These are phyloP conservation scores for Loris lydekkerianus DNA, from an alignment of 2,797 vertebrate species.

Conservation along the genomic window DNA sequence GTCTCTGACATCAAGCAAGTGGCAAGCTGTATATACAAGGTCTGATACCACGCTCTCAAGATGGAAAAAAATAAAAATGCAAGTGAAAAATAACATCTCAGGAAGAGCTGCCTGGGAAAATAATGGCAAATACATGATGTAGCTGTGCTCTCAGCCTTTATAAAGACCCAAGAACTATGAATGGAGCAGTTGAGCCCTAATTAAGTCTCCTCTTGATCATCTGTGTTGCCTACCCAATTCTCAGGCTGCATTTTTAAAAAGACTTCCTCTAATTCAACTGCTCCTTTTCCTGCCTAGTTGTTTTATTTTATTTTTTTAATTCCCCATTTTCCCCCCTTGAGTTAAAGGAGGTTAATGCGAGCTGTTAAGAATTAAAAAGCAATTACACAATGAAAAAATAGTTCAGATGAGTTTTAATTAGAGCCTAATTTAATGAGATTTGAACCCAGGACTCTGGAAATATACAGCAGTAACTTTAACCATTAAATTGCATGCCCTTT, in stretches of 20 bases:
- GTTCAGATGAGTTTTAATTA: slow-evolving; percentile 85
- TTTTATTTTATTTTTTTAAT: background rate
- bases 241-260: slow-evolving; percentile 3
- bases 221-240: slow-evolving; percentile 36
- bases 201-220: slow-evolving; percentile 77
- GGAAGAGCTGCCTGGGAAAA: slow-evolving; percentile 61
- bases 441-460: slow-evolving; percentile 87
- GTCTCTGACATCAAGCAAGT: slow-evolving; percentile 77
- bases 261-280: slow-evolving; percentile 42
- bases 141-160: slow-evolving; percentile 74
- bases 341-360: slow-evolving; percentile 70
- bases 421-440: slow-evolving; percentile 86
- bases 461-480: slow-evolving; percentile 76
- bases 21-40: slow-evolving; percentile 73
- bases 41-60: slow-evolving; percentile 73
- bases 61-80: slow-evolving; percentile 75
- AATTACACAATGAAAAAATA: slow-evolving; percentile 73
- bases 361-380: slow-evolving; percentile 73
- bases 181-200: slow-evolving; percentile 74
- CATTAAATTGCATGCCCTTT: slow-evolving; percentile 84
- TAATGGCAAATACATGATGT: slow-evolving; percentile 77
- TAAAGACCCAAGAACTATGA: slow-evolving; percentile 71
- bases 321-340: background rate
- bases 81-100: slow-evolving; percentile 77
- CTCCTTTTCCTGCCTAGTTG: slow-evolving; percentile 23